phyloP scores from a whole-genome alignment of 2,888 invertebrate genomes.

The Platynereis dumerilii region DNA sequence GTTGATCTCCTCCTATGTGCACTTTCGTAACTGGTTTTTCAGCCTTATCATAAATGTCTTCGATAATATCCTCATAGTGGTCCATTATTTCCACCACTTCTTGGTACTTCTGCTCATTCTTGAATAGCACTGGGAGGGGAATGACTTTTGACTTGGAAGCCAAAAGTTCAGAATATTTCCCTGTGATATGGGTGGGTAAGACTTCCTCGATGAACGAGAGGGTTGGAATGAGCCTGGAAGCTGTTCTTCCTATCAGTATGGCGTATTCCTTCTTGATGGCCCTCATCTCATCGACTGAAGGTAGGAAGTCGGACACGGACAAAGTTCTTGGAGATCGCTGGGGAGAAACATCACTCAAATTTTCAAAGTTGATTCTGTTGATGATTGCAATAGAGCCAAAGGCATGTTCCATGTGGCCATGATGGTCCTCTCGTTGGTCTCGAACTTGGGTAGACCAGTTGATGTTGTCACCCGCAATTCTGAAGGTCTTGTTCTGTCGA shows the following conservation, averaged over 20 bases:
- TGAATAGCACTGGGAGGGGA: background rate
- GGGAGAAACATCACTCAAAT: background rate
- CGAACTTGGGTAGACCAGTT: background rate
- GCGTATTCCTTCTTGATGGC: background rate
- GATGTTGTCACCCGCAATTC: background rate
- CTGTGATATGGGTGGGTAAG: background rate
- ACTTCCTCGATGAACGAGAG: background rate
- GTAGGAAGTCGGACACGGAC: background rate
- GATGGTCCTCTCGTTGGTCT: slow-evolving; percentile 1
- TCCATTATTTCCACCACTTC: slow-evolving; percentile 35
- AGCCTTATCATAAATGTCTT: slow-evolving; percentile 11
- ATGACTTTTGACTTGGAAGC: slow-evolving; percentile 1
- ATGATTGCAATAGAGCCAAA: background rate
- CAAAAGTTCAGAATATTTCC: background rate
- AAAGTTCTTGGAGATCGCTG: background rate
- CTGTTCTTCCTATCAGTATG: background rate
- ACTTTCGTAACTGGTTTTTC: slow-evolving; percentile 2
- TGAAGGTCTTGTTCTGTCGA: background rate
- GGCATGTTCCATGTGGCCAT: background rate
- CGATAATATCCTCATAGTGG: slow-evolving; percentile 28
- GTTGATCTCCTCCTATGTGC: slow-evolving; percentile 37
- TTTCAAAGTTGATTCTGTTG: background rate
- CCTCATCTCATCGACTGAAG: slow-evolving; percentile 6
- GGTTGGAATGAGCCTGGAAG: background rate
- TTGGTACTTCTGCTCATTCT: background rate